A percentile compares a stretch with the other conserved stretches of the same genome.
Evolutionary conservation across 2,888 invertebrate genomes (phyloP).

Genomic region (Pristionchus japonicus): DNA sequence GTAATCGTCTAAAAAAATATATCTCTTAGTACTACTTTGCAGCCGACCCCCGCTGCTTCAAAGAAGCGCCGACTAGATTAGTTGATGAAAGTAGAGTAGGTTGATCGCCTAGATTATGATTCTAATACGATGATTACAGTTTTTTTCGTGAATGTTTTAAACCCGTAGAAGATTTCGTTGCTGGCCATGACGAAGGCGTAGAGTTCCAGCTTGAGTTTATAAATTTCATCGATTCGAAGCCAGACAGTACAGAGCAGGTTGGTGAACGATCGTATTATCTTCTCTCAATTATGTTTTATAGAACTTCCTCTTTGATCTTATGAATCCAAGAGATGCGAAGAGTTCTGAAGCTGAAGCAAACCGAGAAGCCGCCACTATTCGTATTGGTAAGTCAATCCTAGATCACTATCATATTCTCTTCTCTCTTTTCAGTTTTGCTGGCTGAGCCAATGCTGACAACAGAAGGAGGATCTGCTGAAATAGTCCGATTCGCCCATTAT

Average conservation of each 20-base stretch:
- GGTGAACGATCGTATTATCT: neutral
- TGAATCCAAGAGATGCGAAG: constrained; percentile 31
- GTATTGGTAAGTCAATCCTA: constrained; percentile 57
- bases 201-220: constrained; percentile 57
- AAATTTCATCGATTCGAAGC: constrained; percentile 52
- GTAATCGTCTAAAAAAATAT: no score
- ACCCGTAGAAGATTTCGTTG: no score
- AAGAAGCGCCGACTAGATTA: no score
- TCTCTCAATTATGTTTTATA: neutral
- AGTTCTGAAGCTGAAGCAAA: neutral
- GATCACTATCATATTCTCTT: neutral
- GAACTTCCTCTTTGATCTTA: constrained; percentile 52
- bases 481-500: constrained; percentile 57
- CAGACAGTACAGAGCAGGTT: no score
- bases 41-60: no score
- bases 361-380: constrained; percentile 57
- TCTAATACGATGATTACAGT: no score
- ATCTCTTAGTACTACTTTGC: no score
- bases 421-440: constrained; percentile 52
- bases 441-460: constrained; percentile 53
- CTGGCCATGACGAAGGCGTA: constrained; percentile 54
- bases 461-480: constrained; percentile 49
- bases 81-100: no score
- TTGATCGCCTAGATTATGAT: no score
- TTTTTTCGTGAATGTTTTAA: no score